phyloP scores from a whole-genome alignment of 2,888 invertebrate species.

The Endotricha flammealis region DNA sequence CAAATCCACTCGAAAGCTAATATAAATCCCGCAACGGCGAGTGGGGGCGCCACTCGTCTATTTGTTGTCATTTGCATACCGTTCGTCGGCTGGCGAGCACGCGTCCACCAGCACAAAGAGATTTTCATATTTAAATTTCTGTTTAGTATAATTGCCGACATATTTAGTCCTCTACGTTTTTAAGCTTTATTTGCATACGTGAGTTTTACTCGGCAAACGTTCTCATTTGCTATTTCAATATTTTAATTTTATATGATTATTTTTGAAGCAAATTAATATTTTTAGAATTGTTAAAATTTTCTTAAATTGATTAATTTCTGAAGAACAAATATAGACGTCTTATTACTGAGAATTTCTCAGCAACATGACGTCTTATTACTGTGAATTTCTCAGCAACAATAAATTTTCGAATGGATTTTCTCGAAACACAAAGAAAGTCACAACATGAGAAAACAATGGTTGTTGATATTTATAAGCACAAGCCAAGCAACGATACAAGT shows the following conservation, averaged over 20 bases:
- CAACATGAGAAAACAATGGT: not conserved
- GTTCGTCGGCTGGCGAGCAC: slow-evolving; percentile 30
- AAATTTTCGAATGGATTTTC: no score
- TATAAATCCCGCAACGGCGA: slow-evolving; percentile 23
- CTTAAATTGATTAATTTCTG: no score
- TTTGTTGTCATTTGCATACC: slow-evolving; percentile 62
- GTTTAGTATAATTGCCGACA: slow-evolving; percentile 63
- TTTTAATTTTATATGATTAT: no score
- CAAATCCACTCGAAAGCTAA: slow-evolving; percentile 24
- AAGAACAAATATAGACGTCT: no score
- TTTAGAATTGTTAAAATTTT: no score
- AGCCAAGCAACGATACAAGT: no score
- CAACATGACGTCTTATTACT: no score
- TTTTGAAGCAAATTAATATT: no score
- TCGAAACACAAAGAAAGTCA: not conserved
- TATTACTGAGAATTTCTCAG: no score
- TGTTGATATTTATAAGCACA: not conserved
- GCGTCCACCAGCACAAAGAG: slow-evolving; percentile 42
- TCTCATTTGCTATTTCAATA: slow-evolving; percentile 12
- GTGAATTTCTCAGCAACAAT: no score
- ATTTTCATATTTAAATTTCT: slow-evolving; percentile 70
- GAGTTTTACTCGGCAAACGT: slow-evolving; percentile 21
- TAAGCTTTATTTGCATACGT: slow-evolving; percentile 45
- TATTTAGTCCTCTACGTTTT: slow-evolving; percentile 42
- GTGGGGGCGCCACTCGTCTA: slow-evolving; percentile 41